phyloP scores from a whole-genome alignment of 2,888 invertebrate genomes.

The Tenthredo distinguenda region DNA sequence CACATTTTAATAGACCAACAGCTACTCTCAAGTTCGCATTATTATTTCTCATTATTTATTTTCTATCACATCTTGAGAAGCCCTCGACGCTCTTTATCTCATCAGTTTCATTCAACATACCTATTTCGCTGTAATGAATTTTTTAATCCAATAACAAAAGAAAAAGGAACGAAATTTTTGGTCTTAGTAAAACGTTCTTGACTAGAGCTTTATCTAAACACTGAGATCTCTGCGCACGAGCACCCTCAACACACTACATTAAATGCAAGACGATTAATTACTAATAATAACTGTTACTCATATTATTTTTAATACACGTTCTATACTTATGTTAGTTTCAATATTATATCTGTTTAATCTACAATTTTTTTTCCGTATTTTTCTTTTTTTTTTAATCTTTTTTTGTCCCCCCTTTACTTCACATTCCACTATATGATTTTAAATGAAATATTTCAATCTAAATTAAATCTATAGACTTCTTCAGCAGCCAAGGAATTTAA shows the following conservation, averaged over 20 bases:
- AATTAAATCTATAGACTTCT: conserved; percentile 34
- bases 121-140: conserved; percentile 13
- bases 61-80: conserved; percentile 36
- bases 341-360: conserved; percentile 61
- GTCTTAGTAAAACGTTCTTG: conserved; percentile 54
- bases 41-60: conserved; percentile 12
- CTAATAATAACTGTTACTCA: conserved; percentile 66
- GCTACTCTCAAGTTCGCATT: conserved; percentile 25
- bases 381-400: conserved; percentile 53
- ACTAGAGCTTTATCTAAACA: conserved; percentile 65
- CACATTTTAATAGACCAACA: conserved; percentile 17
- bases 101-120: not conserved
- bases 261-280: conserved; percentile 67
- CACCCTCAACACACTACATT: conserved; percentile 67
- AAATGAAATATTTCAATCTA: not conserved
- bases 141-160: not conserved
- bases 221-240: conserved; percentile 68
- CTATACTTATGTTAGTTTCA: conserved; percentile 61
- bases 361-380: conserved; percentile 53
- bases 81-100: not conserved
- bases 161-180: not conserved
- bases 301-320: conserved; percentile 67
- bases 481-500: conserved; percentile 30
- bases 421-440: conserved; percentile 5
- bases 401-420: conserved; percentile 58